A percentile compares a stretch with the other conserved stretches of the same genome.
Evolutionary conservation across 2,888 invertebrate species (phyloP).

Genomic region (Lathronympha strigana): DNA sequence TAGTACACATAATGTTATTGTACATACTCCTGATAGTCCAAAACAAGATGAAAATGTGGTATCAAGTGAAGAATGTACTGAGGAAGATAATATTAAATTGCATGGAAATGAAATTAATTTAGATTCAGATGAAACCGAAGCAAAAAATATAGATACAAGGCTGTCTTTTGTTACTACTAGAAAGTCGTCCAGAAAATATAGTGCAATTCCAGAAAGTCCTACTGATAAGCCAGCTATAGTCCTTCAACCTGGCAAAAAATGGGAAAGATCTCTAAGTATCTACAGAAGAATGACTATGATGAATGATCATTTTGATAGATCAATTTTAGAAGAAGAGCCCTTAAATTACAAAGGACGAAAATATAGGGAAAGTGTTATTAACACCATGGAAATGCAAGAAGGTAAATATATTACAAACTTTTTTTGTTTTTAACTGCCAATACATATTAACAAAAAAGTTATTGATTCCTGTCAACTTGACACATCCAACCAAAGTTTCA

Average conservation of each 20-base stretch:
- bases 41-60: conserved; percentile 26
- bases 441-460: conserved; percentile 38
- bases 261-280: conserved; percentile 86
- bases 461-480: conserved; percentile 52
- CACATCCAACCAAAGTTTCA: conserved; percentile 78
- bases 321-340: conserved; percentile 71
- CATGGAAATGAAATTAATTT: conserved; percentile 11
- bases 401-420: conserved; percentile 58
- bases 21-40: conserved; percentile 18
- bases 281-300: conserved; percentile 80
- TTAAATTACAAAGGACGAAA: conserved; percentile 77
- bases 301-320: conserved; percentile 66
- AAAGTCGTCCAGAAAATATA: conserved; percentile 46
- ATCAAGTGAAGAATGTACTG: conserved; percentile 15
- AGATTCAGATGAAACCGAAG: conserved; percentile 24
- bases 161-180: conserved; percentile 48
- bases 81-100: not conserved
- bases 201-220: conserved; percentile 6
- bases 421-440: conserved; percentile 45
- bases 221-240: conserved; percentile 64
- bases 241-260: conserved; percentile 87
- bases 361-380: conserved; percentile 81
- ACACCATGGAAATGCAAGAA: conserved; percentile 82
- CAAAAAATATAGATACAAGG: conserved; percentile 15
- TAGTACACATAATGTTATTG: conserved; percentile 35